A percentile compares a stretch with the other conserved stretches of the same genome.
These are phyloP conservation scores for Gasteruption jaculator DNA, from an alignment of 2,888 invertebrate species.

Conservation along the genomic window DNA sequence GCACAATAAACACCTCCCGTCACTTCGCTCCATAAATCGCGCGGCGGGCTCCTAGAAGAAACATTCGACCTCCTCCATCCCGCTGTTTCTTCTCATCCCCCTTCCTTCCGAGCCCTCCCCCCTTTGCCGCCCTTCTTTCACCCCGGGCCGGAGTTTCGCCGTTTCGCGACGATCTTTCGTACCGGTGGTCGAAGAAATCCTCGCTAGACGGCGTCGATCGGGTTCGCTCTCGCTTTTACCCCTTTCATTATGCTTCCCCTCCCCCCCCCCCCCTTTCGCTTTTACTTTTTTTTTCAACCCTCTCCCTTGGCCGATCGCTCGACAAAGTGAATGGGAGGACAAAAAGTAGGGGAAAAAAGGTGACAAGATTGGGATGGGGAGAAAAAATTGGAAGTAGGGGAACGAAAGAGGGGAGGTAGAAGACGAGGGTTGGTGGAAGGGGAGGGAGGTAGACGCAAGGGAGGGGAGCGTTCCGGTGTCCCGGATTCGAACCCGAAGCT, in stretches of 20 bases:
- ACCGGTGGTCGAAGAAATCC: too few species aligned
- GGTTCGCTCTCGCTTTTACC: too few species aligned
- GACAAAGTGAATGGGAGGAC: conserved; percentile 19
- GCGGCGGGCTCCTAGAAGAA: conserved; percentile 48
- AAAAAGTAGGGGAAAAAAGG: conserved; percentile 16
- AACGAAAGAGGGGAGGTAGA: conserved; percentile 21
- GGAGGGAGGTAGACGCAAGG: conserved; percentile 10
- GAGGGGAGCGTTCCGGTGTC: too few species aligned
- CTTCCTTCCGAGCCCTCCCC: conserved; percentile 33
- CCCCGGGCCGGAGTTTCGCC: too few species aligned
- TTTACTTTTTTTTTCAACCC: conserved; percentile 8
- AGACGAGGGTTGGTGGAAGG: conserved; percentile 24
- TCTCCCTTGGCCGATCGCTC: conserved; percentile 18
- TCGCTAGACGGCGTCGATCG: too few species aligned
- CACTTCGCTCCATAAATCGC: conserved; percentile 51
- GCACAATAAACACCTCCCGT: conserved; percentile 52
- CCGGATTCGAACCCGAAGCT: too few species aligned
- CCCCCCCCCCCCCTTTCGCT: conserved; percentile 17
- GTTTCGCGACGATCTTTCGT: too few species aligned
- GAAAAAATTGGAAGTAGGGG: too few species aligned
- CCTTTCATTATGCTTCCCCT: too few species aligned
- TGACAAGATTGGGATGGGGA: conserved; percentile 24
- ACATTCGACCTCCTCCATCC: conserved; percentile 48
- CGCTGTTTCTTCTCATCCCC: conserved; percentile 39
- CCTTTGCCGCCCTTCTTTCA: conserved; percentile 24